Conservation (phyloP, 2,888 invertebrate genomes). For the Monopis laevigella region DNA sequence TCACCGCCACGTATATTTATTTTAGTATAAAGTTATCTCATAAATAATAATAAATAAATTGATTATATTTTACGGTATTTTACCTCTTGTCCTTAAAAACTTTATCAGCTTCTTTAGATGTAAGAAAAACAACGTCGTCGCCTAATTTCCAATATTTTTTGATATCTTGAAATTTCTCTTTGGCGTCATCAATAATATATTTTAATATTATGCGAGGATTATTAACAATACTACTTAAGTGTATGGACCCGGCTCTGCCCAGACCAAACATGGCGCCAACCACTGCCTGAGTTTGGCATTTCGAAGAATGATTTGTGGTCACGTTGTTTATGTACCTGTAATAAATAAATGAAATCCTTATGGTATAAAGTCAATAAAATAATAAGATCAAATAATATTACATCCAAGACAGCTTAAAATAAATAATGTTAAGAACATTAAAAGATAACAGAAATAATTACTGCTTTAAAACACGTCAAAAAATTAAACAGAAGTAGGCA, state of each 20-base stretch:
- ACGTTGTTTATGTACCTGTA: constrained; percentile 49
- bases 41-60: no score
- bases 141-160: constrained; percentile 58
- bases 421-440: no score
- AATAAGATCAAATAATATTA: no score
- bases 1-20: no score
- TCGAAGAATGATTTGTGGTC: constrained; percentile 28
- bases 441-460: no score
- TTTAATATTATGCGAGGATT: constrained; percentile 58
- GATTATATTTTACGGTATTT: no score
- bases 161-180: constrained; percentile 44
- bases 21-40: no score
- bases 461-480: no score
- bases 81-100: constrained; percentile 66
- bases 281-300: constrained; percentile 29
- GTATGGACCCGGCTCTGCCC: constrained; percentile 71
- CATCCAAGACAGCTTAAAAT: no score
- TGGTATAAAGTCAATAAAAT: no score
- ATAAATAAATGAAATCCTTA: constrained; percentile 7
- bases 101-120: constrained; percentile 47
- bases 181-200: constrained; percentile 66
- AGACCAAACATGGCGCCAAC: constrained; percentile 66
- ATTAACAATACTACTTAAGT: constrained; percentile 52
- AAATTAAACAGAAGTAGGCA: no score
- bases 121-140: constrained; percentile 48